A percentile compares a stretch with the other conserved stretches of the same genome.
phyloP scores from a whole-genome alignment of 2,888 invertebrate species.

The Limnephilus marmoratus region DNA sequence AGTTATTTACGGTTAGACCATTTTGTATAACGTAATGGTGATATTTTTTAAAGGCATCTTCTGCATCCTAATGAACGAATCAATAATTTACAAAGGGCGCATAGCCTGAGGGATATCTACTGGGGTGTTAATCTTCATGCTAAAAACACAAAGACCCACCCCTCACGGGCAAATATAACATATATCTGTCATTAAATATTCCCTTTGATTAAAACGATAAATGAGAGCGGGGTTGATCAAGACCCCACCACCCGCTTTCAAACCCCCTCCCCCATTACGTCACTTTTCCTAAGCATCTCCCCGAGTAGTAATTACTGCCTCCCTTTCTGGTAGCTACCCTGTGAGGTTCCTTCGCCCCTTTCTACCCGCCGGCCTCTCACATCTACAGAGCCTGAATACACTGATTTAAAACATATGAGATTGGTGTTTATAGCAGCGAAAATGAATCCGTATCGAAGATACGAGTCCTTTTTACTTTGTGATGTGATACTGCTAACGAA shows the following conservation, averaged over 20 bases:
- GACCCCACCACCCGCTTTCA: constrained; percentile 63
- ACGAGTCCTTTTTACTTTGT: neutral
- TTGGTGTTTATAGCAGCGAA: neutral
- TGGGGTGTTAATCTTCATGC: constrained; percentile 65
- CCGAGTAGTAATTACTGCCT: constrained; percentile 60
- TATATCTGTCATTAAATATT: constrained; percentile 72
- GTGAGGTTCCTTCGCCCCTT: neutral
- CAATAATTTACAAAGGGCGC: constrained; percentile 61
- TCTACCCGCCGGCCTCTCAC: constrained; percentile 59
- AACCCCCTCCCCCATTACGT: constrained; percentile 63
- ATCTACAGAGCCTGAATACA: constrained; percentile 35
- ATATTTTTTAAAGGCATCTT: constrained; percentile 23
- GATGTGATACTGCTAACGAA: neutral
- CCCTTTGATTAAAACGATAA: constrained; percentile 78
- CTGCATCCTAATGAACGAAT: constrained; percentile 61
- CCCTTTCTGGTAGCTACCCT: constrained; percentile 18
- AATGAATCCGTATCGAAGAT: neutral
- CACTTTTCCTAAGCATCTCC: constrained; percentile 60
- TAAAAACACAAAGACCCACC: constrained; percentile 62
- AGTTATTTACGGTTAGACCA: neutral
- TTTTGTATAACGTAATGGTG: neutral
- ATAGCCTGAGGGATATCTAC: constrained; percentile 41
- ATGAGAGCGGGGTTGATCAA: constrained; percentile 67
- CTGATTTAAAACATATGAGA: neutral
- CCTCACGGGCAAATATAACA: constrained; percentile 54